phyloP scores from a whole-genome alignment of 2,888 invertebrate genomes.

The Cacoxenus indagator region DNA sequence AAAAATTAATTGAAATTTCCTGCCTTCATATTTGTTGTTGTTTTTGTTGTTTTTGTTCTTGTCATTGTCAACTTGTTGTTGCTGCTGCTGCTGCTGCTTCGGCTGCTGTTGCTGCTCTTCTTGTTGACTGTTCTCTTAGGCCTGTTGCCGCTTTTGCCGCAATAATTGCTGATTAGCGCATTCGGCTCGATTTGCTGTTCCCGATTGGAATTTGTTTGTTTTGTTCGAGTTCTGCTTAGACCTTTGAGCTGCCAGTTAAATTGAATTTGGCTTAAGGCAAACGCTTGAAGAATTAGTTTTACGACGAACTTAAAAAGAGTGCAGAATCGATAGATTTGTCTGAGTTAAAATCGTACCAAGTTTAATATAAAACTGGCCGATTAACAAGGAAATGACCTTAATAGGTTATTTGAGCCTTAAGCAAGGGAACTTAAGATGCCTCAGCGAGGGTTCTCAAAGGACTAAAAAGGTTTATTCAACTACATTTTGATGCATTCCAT shows the following conservation, averaged over 20 bases:
- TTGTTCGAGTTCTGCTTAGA: neutral
- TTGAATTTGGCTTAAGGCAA: no score
- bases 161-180: constrained; percentile 17
- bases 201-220: neutral
- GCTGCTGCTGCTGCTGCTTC: neutral
- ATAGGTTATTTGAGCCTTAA: no score
- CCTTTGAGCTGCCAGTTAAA: neutral
- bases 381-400: no score
- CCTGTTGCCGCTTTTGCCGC: neutral
- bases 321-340: no score
- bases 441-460: no score
- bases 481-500: no score
- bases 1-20: constrained; percentile 26
- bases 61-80: constrained; percentile 5
- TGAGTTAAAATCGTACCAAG: no score
- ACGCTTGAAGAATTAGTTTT: no score
- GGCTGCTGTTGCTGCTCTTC: neutral
- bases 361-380: no score
- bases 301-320: no score
- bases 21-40: constrained; percentile 19
- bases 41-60: constrained; percentile 5
- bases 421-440: no score
- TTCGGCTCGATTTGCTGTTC: constrained; percentile 1
- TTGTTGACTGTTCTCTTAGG: neutral
- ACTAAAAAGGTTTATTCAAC: no score